A percentile compares a stretch with the other conserved stretches of the same genome.
Evolutionary conservation across 2,888 invertebrate genomes (phyloP).

Genomic region (Heliconius hortense): DNA sequence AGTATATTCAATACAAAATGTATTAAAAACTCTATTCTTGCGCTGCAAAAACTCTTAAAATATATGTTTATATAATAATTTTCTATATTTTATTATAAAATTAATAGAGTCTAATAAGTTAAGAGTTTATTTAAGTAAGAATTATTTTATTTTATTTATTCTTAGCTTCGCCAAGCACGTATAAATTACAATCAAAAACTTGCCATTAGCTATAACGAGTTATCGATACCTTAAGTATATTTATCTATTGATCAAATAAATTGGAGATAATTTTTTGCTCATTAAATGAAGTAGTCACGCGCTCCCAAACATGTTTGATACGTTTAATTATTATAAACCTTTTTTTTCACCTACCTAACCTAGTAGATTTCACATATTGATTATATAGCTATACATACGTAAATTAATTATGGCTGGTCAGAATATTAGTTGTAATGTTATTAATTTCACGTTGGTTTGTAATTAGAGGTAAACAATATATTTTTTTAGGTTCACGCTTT

Average conservation of each 20-base stretch:
- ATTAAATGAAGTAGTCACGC: constrained; percentile 15
- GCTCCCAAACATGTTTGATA: constrained; percentile 5
- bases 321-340: not conserved
- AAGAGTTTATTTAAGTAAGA: not conserved
- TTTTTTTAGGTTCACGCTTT: too few species aligned
- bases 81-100: not conserved
- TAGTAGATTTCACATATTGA: not conserved
- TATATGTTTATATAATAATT: too few species aligned
- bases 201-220: not conserved
- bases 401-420: not conserved
- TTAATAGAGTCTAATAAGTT: not conserved
- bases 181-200: not conserved
- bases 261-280: constrained; percentile 11
- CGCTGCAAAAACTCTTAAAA: not conserved
- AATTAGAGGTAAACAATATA: not conserved
- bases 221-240: not conserved
- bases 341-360: not conserved
- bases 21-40: not conserved
- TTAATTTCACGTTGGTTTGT: not conserved
- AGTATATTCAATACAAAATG: not conserved
- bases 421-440: too few species aligned
- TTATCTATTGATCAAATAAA: constrained; percentile 23
- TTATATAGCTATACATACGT: not conserved
- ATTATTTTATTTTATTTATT: not conserved
- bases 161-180: not conserved